Base-by-base conservation (phyloP, 2,888 invertebrate species). In the Acrobasis repandana region DNA sequence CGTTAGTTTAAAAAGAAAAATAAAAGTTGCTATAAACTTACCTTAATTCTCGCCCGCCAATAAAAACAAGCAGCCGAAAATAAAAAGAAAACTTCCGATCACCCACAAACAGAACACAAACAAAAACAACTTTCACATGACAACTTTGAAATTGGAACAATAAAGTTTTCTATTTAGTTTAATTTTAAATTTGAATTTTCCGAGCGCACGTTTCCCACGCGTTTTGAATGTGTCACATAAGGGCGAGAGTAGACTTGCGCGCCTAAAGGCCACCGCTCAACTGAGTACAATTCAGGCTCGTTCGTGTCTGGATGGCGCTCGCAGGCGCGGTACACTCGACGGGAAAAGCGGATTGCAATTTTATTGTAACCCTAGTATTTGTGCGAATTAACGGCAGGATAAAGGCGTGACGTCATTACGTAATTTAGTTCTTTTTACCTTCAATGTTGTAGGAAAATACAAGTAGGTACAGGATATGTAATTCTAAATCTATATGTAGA, bases 221-320 rank as follows among this genome's bases (percentile, higher is more conserved):
- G 28, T 28, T 28, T 28, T 28, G 28, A 28, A 28, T 8, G 56
- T 36, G 48, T 47, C 11, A 51, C 51, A 67, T 75, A 71, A 73
- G 64, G 75, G 74, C 65, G 68, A 66, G 71, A 72, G 60, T 61
- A 75, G 74, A 79, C 77, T 75, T 70, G 64, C 74, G 68, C 75
- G 72, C 70, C 64, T 67, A 68, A 72, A 67, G 76, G 72, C 79
- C 65, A 65, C 71, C 75, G 76, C 70, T 66, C 65, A 61, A 71
- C 68, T 70, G 67, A 60, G 28, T 52, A 48, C 16, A 49, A 28
- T 60, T 63, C 63, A 54, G 51, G 51, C 46, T 58, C 56, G 58
- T 48, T 58, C 54, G 58, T 61, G 63, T 67, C 63, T 65, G 60
- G 64, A 58, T 56, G 54, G 62, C 38, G 48, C 56, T 60, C 65